phyloP scores from a whole-genome alignment of 2,797 vertebrate species.

The Lophotriccus pileatus region DNA sequence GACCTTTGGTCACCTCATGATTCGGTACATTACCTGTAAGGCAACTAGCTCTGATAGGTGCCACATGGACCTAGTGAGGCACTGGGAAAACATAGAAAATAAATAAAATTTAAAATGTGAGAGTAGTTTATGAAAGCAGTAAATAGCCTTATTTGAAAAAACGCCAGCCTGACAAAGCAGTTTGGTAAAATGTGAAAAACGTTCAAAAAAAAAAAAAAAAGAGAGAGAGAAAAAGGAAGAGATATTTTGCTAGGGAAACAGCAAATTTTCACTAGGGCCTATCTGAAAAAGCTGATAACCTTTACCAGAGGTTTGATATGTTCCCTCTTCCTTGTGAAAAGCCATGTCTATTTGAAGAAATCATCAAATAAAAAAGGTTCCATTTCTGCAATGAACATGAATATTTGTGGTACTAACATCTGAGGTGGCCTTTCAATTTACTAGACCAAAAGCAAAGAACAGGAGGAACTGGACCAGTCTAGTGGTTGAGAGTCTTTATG shows the following conservation, averaged over 20 bases:
- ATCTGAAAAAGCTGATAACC: not conserved
- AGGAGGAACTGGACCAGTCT: conserved; percentile 23
- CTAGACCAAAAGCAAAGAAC: conserved; percentile 14
- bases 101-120: not conserved
- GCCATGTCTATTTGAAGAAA: not conserved
- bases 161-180: not conserved
- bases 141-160: not conserved
- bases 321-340: not conserved
- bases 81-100: not conserved
- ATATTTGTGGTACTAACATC: conserved; percentile 43
- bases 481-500: not conserved
- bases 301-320: not conserved
- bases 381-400: not conserved
- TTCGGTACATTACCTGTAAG: not conserved
- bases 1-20: not conserved
- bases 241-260: not conserved
- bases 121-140: not conserved
- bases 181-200: not conserved
- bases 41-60: not conserved
- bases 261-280: not conserved
- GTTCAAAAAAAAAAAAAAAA: no score
- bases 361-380: not conserved
- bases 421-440: conserved; percentile 45
- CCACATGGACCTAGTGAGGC: not conserved
- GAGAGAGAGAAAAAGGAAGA: fast-evolving